Evolutionary conservation across 2,797 vertebrate species (phyloP), one percentile per base, ranked within the genome.

Genomic region (Chelon auratus): DNA sequence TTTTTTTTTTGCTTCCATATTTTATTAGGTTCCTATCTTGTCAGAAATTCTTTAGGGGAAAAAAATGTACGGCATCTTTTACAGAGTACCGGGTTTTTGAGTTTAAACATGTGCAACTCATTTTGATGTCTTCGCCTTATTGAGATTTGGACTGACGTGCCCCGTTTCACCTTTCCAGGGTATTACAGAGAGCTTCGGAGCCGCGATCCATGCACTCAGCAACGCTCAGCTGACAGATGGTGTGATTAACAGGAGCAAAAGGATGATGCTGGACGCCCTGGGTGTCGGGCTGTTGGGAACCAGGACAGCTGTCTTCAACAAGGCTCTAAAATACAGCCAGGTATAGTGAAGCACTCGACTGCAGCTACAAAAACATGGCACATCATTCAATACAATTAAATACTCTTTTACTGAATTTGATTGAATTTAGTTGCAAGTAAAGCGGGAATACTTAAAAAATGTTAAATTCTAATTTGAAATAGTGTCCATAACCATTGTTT

Each of bases 211-310:
- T 0, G 91, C 93, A 59, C 84, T 97, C 68, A 94, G 77, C 37
- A 56, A 88, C 61, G 71, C 83, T 60, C 96, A 97, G 64, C 91
- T 98, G 89, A 97, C 96, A 8, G 95, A 97, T 63, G 78, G 50
- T 3, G 94, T 96, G 56, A 93, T 99, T 78, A 92, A 78, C 66
- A 95, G 96, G 85, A 97, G 97, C 91, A 99, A 99, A 78, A 87
- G 96, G 81, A 98, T 99, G 97, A 97, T 99, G 91, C 92, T 99
- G 83, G 97, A 99, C 83, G 95, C 95, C 0, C 93, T 98, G 57
- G 97, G 97, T 1, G 97, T 97, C 4, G 97, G 97, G 0, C 86
- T 98, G 53, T 89, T 97, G 61, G 97, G 97, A 66, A 95, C 95
- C 78, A 92, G 75, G 56, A 97, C 96, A 0, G 91, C 94, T 13